Conservation (phyloP, 2,797 vertebrate species). For the Chromobotia macracanthus region DNA sequence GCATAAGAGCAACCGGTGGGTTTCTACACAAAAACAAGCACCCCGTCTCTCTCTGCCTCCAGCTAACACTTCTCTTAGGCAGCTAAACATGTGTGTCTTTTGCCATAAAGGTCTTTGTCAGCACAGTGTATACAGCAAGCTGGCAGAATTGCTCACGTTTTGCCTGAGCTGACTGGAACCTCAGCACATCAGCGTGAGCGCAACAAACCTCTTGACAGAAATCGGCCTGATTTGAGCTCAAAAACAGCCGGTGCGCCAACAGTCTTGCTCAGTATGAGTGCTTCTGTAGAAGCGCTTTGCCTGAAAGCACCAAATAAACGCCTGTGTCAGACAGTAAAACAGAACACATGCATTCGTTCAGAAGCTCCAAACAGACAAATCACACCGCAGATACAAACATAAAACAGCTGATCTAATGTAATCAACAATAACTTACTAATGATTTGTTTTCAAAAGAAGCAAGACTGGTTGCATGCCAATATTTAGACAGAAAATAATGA, state of each 20-base stretch:
- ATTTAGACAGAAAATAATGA: too few relatives aligned
- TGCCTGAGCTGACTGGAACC: conserved; percentile 46
- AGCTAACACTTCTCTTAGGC: conserved; percentile 68
- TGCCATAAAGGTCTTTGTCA: conserved; percentile 66
- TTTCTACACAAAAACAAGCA: conserved; percentile 34
- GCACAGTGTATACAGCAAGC: conserved; percentile 66
- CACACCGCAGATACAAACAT: neutral
- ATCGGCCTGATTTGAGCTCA: conserved; percentile 30
- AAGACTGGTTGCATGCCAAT: neutral
- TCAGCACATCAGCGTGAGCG: conserved; percentile 39
- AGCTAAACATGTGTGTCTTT: conserved; percentile 63
- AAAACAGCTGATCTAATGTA: neutral
- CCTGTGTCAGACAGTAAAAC: neutral
- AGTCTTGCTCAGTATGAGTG: conserved; percentile 8
- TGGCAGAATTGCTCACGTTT: conserved; percentile 54
- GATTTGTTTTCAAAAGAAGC: neutral
- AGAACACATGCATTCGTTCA: neutral
- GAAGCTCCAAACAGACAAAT: neutral
- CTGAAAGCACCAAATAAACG: conserved; percentile 31
- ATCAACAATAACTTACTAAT: neutral
- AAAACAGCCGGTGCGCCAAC: neutral
- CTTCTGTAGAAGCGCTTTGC: conserved; percentile 16
- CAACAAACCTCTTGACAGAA: conserved; percentile 36
- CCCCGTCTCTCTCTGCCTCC: conserved; percentile 57
- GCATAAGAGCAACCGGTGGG: conserved; percentile 33